Evolutionary conservation across 2,113 vertebrate genomes (phyloP).

Genomic region (Perca schrenkii): DNA sequence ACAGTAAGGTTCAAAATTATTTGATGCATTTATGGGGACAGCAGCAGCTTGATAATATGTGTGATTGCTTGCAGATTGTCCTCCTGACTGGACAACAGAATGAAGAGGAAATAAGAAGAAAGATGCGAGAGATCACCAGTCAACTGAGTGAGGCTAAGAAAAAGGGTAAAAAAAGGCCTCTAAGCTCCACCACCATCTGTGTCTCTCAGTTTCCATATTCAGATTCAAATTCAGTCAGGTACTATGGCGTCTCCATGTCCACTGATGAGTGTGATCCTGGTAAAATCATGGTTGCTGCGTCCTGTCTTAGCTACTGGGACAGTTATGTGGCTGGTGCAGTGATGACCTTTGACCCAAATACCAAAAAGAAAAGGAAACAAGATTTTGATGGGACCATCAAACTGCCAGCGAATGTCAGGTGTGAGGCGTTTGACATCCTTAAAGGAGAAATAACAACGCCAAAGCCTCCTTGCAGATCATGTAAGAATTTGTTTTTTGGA

Average conservation of each 20-base stretch:
- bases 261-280: fast-evolving
- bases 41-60: not conserved
- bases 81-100: fast-evolving
- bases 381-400: conserved; percentile 43
- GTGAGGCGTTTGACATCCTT: not conserved
- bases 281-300: not conserved
- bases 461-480: not conserved
- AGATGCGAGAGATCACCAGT: fast-evolving
- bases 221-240: not conserved
- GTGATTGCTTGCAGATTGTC: conserved; percentile 23
- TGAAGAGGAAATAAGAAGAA: fast-evolving
- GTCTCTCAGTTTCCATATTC: conserved; percentile 10
- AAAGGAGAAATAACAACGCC: fast-evolving
- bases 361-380: fast-evolving
- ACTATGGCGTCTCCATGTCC: conserved; percentile 64
- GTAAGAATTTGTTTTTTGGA: conserved; percentile 24
- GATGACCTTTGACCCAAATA: conserved; percentile 21
- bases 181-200: conserved; percentile 21
- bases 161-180: fast-evolving
- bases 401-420: not conserved
- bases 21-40: not conserved
- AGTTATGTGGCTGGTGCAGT: conserved; percentile 50
- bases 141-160: fast-evolving
- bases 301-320: conserved; percentile 18
- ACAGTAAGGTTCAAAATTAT: not conserved